Base-by-base conservation (phyloP, 2,113 vertebrate species). In the Hyaena hyaena region DNA sequence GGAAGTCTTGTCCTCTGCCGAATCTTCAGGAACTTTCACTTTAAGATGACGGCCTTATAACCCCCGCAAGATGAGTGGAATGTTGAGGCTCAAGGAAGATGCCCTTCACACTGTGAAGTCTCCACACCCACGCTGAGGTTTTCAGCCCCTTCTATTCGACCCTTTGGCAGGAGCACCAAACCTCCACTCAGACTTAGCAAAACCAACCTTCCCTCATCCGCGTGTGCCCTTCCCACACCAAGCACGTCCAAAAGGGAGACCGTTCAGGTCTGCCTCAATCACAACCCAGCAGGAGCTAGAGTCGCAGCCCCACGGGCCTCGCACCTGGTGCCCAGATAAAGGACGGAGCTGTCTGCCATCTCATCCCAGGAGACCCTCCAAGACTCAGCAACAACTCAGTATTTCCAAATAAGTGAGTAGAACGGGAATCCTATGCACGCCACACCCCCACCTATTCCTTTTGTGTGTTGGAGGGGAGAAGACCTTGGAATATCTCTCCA, bases 141-240 rank as follows among this genome's bases (percentile, higher is more conserved):
- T 3, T 12, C 48, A 7, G 12, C 3, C 11, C 19, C 33, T 24
- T 14, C 58, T 24, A 12, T 17, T 10, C 11, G 17, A 45, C 39
- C 48, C 31, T 55, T 66, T 50, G 39, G 69, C 33, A 61, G 50
- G 33, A 61, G 35, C 15, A 28, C 10, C 61, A 39, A 53, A 17
- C n/a, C 9, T 66, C n/a, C 77, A 21, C 7, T 6, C 53, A 45
- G 53, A 48, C 23, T 90, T 63, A 23, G 43, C n/a, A 14, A 86
- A 73, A 45, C 1, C 39, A 39, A 39, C 76, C 23, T 71, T 35
- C 31, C 48, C 39, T 45, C 16, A 7, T 39, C 48, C 39, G 10
- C 5, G 17, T 2, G 0, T 24, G n/a, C 35, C 8, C 24, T 39
- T 23, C 19, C 16, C 43, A 31, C 16, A 2, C 28, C 43, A 21